Evolutionary conservation across 2,888 invertebrate species (phyloP), one percentile per base, ranked within the genome.

Genomic region (Caenorhabditis angaria): DNA sequence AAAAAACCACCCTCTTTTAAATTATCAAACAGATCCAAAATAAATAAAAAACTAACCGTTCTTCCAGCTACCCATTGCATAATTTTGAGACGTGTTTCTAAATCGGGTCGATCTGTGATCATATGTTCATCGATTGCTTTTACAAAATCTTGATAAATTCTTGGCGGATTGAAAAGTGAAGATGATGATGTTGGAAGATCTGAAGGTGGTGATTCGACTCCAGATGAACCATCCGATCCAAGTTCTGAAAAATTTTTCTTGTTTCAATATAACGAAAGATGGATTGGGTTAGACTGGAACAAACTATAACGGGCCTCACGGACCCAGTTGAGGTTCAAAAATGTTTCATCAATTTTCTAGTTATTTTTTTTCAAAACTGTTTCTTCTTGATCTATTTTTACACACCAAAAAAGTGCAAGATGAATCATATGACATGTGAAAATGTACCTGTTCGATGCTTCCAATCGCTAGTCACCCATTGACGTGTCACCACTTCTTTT

Each of bases 31-130:
- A n/a, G n/a, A n/a, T n/a, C n/a, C n/a, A n/a, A n/a, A n/a, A n/a
- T n/a, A n/a, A n/a, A n/a, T n/a, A n/a, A n/a, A n/a, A 18, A 22
- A 70, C 68, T 63, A 54, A 73, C 73, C 53, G 69, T 69, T 55
- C 65, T 65, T 25, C 80, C 79, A n/a, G 74, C 62, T 27, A 83
- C 74, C 83, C 83, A 83, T 32, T 77, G 67, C 69, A 83, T 70
- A 10, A 83, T 82, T 67, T 82, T 82, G 32, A 82, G 65, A 1
- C 77, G 62, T 8, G 82, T 78, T 51, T 80, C 75, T 20, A 78
- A 67, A 61, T 82, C 78, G 14, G 83, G 83, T 8, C 65, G 57
- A 22, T 82, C 80, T 10, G 66, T 60, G 47, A 80, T 73, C 41
- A 77, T 58, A 18, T 81, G 73, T 61, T 77, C 76, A 18, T 83